These are phyloP conservation scores for Erebia palarica DNA, from an alignment of 2,888 invertebrate species.

Conservation along the genomic window DNA sequence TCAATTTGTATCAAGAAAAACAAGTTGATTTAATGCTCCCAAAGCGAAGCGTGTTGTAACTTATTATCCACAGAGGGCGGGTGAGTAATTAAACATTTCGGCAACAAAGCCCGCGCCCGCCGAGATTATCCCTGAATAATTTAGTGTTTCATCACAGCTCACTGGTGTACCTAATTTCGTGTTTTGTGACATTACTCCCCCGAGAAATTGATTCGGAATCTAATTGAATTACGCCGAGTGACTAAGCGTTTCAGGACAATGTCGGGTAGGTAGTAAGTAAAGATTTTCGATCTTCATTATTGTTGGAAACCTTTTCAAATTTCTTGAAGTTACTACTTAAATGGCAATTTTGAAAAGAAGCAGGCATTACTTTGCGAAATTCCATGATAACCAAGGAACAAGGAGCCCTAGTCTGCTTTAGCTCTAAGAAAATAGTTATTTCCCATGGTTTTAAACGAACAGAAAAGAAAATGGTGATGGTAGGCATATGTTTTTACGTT, in stretches of 20 bases:
- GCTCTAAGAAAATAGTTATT: too few species aligned
- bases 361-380: background rate
- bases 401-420: too few species aligned
- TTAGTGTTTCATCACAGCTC: constrained; percentile 31
- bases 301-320: background rate
- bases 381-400: background rate
- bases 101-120: constrained; percentile 18
- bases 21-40: background rate
- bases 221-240: constrained; percentile 23
- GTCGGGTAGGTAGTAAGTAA: background rate
- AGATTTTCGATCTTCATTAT: background rate
- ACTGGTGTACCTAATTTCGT: constrained; percentile 23
- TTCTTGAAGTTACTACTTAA: background rate
- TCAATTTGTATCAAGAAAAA: background rate
- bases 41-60: background rate
- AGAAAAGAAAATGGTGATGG: background rate
- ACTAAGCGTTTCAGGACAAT: background rate
- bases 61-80: constrained; percentile 10
- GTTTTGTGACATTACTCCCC: constrained; percentile 18
- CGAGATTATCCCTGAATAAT: constrained; percentile 33
- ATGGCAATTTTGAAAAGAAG: too few species aligned
- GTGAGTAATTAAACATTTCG: constrained; percentile 20
- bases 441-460: too few species aligned
- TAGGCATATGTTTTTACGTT: background rate
- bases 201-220: constrained; percentile 13